Base-by-base conservation (phyloP, 2,888 invertebrate genomes). In the Sminthurinus aureus region DNA sequence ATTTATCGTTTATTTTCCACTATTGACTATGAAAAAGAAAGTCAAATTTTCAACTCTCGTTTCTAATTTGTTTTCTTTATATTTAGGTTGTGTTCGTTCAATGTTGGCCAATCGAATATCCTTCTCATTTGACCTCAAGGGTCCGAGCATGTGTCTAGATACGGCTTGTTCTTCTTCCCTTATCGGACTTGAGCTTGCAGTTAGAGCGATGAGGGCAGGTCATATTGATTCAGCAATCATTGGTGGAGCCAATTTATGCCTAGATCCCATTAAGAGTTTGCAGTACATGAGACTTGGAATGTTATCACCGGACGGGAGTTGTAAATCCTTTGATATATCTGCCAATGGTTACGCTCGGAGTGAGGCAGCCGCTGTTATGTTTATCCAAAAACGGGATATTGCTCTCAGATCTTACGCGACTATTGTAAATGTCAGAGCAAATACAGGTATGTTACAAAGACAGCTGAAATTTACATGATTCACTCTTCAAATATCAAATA, bases 341-440 rank as follows among this genome's bases (percentile, higher is more conserved):
- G 71, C 20, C 9, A 11, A 8, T 52, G 52, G 52, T 52, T 52
- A 52, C 13, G 52, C 13, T 8, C 52, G 52, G 13, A 13, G 9
- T 8, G 52, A 52, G 13, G 52, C 52, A 52, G 94, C 94, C 51
- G 95, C 95, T 12, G 94, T 93, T 0, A 92, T 97, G 79, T 94
- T 94, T 89, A 91, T 98, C 87, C 98, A 98, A 92, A 95, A 94
- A 88, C 93, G 94, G 13, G 93, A 91, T 86, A 92, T 91, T 74
- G 96, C 97, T 9, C 93, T 93, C 84, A 93, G 98, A 87, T 93
- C 95, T 9, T 98, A 98, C 91, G 96, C 96, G 26, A 94, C 95
- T 0, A 92, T 98, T 85, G 92, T 98, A 84, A 96, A 96, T 90
- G 95, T 96, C 58, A 96, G 95, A 90, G 94, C 94, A 78, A 99